Conservation (phyloP, 2,888 invertebrate genomes). For the Nemotelus pantherinus region DNA sequence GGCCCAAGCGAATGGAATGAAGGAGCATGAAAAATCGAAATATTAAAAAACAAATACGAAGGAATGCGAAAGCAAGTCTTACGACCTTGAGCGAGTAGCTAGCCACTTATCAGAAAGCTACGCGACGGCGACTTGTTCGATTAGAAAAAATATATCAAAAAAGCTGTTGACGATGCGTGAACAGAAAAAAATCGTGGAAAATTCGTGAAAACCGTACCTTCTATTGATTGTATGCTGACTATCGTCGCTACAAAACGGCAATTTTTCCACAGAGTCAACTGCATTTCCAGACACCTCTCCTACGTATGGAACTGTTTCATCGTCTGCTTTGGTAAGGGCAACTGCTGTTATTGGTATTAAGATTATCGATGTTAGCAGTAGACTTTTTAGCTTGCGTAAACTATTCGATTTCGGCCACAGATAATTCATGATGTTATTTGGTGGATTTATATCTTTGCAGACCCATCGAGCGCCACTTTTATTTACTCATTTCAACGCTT, state of each 20-base stretch:
- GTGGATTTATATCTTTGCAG: not conserved
- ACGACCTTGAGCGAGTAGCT: constrained; percentile 5
- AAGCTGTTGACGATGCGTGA: constrained; percentile 5
- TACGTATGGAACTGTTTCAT: not conserved
- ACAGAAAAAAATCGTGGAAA: constrained; percentile 1
- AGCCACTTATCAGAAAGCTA: constrained; percentile 25
- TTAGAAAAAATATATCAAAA: not conserved
- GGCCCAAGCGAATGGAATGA: not conserved
- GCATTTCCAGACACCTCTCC: not conserved
- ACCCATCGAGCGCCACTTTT: constrained; percentile 30
- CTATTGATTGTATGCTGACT: constrained; percentile 60
- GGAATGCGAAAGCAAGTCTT: not conserved
- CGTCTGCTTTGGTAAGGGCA: not conserved
- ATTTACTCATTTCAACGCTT: not conserved
- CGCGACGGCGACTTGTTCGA: not conserved
- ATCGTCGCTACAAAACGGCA: constrained; percentile 60
- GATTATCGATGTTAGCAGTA: constrained; percentile 37
- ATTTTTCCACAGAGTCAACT: constrained; percentile 49
- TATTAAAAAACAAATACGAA: not conserved
- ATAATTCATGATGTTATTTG: constrained; percentile 6
- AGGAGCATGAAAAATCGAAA: not conserved
- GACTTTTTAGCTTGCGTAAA: constrained; percentile 19
- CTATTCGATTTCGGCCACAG: constrained; percentile 10
- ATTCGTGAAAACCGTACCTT: constrained; percentile 55
- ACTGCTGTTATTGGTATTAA: constrained; percentile 27